These are phyloP conservation scores for Cancer borealis DNA, from an alignment of 2,888 invertebrate genomes.

Conservation along the genomic window DNA sequence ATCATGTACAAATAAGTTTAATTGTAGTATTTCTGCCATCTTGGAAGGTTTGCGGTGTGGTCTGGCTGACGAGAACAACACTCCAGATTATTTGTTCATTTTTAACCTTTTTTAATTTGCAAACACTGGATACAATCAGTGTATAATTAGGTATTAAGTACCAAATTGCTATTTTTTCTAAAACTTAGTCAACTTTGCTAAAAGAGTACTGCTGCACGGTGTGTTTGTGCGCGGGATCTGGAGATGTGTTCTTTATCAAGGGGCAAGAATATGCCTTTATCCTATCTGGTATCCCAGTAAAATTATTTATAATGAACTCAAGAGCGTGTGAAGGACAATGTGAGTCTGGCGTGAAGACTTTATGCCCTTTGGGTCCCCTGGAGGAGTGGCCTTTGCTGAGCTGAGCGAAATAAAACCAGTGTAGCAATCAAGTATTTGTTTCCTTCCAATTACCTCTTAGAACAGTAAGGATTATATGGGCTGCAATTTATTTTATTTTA, in stretches of 20 bases:
- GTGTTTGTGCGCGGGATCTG: constrained; percentile 24
- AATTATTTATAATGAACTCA: constrained; percentile 56
- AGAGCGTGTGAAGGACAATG: constrained; percentile 72
- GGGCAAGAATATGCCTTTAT: constrained; percentile 57
- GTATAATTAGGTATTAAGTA: constrained; percentile 28
- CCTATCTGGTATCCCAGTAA: constrained; percentile 58
- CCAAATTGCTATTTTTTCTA: constrained; percentile 29
- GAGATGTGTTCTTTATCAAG: constrained; percentile 35
- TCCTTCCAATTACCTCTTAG: background rate
- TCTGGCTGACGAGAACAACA: background rate
- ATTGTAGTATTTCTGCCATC: constrained; percentile 46
- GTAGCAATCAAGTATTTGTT: constrained; percentile 60
- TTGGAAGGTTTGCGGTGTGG: constrained; percentile 45
- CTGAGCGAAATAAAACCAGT: constrained; percentile 76
- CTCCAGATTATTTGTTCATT: background rate
- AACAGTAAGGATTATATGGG: background rate
- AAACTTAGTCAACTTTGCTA: background rate
- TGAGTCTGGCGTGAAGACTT: constrained; percentile 70
- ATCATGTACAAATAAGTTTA: constrained; percentile 56
- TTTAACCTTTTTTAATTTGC: constrained; percentile 16
- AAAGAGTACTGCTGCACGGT: background rate
- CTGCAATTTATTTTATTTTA: background rate
- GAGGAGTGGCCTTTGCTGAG: constrained; percentile 75
- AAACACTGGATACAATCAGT: constrained; percentile 16
- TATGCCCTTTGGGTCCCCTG: constrained; percentile 71